Evolutionary conservation across 2,888 invertebrate genomes (phyloP), one percentile per base, ranked within the genome.

Genomic region (Eurytoma californica): DNA sequence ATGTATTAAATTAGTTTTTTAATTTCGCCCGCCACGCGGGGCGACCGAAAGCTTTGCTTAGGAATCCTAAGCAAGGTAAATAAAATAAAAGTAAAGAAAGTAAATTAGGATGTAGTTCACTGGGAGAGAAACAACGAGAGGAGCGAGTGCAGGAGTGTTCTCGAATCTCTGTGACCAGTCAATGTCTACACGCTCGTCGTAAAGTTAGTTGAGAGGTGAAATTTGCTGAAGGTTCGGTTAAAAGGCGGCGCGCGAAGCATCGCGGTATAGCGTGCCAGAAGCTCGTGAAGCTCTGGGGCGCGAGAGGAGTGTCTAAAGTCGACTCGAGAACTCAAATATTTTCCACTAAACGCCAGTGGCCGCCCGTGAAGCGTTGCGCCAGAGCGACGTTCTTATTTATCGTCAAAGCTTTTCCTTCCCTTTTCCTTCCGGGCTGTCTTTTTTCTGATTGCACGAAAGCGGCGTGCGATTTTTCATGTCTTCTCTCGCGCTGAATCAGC

Each of bases 271-370:
- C 57, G 66, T 58, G 66, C 49, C 55, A 39, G 24, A 47, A 76
- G 53, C 60, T 55, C 63, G 61, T 30, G 47, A 28, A 72, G 53
- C 47, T 53, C 63, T 30, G 13, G 13, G n/a, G 53, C 49, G 58
- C 12, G 13, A 72, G 57, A 28, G 55, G 53, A 53, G 53, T n/a
- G 39, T 30, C 39, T 13, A 39, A 39, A 39, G 66, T 24, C 16
- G 51, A 49, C n/a, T 82, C 81, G 80, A 82, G 83, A 82, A 81
- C 78, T 83, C 82, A 80, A 83, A 82, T 83, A 82, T 82, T 78
- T 79, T 79, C 74, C 78, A 80, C 72, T 83, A 82, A 83, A 81
- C 77, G 81, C 80, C 81, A 79, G 74, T 81, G 80, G 76, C 77
- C 28, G 12, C 28, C 14, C 53, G 53, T n/a, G 53, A 53, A 53